phyloP scores from a whole-genome alignment of 2,888 invertebrate species.

The Agrotis ipsilon region DNA sequence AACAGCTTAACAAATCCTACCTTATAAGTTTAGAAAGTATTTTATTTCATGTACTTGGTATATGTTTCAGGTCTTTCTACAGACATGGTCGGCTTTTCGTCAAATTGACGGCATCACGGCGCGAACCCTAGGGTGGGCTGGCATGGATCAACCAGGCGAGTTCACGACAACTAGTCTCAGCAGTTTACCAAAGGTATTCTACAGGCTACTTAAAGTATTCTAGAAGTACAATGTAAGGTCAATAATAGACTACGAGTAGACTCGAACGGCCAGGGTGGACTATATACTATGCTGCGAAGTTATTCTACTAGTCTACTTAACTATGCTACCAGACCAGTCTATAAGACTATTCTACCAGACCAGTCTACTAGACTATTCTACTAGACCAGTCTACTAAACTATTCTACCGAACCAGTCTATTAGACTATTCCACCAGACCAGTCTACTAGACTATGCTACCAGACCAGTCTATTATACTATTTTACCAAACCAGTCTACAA shows the following conservation, averaged over 20 bases:
- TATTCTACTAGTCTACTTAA: no score
- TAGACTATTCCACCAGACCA: neutral
- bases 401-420: neutral
- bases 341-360: neutral
- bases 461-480: neutral
- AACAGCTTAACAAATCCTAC: no score
- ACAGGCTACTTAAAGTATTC: no score
- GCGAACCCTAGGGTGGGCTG: conserved; percentile 41
- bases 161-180: no score
- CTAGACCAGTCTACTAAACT: neutral
- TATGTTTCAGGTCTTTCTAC: conserved; percentile 1
- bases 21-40: no score
- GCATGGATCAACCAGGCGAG: neutral
- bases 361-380: neutral
- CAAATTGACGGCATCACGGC: conserved; percentile 26
- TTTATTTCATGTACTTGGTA: no score
- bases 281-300: no score
- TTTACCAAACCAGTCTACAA: neutral
- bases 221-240: no score
- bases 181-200: no score
- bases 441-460: neutral
- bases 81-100: conserved; percentile 19
- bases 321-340: no score
- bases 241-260: no score
- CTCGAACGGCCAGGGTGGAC: no score